phyloP scores from a whole-genome alignment of 1,140 invertebrate species.

The Drosophila sulfurigaster region DNA sequence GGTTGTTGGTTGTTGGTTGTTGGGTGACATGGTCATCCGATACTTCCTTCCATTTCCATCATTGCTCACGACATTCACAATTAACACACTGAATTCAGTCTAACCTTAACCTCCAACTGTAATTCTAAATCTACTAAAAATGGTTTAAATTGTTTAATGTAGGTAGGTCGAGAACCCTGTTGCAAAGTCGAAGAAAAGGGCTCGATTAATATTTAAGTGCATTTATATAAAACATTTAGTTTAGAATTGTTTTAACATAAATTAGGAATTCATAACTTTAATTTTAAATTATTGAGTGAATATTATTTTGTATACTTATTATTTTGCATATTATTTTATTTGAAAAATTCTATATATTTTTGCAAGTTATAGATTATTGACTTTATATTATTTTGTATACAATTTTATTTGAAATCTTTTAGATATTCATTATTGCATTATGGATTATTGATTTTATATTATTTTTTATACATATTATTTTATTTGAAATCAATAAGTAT shows the following conservation, averaged over 20 bases:
- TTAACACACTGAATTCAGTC: not conserved
- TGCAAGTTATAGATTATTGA: not conserved
- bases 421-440: not conserved
- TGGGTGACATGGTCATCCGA: not conserved
- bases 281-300: too few species aligned
- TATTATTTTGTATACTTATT: not conserved
- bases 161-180: not conserved
- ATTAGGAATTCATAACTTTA: too few species aligned
- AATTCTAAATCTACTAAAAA: constrained; percentile 5
- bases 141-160: not conserved
- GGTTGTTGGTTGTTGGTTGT: not conserved
- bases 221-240: not conserved
- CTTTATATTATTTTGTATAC: not conserved
- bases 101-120: not conserved
- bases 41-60: not conserved
- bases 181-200: too few species aligned
- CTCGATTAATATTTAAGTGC: not conserved
- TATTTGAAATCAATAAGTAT: too few species aligned
- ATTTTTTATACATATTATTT: not conserved
- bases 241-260: too few species aligned
- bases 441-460: not conserved
- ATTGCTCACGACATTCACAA: not conserved
- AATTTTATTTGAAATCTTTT: not conserved
- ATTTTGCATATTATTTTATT: not conserved
- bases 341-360: not conserved